These are phyloP conservation scores for Rhinella marina DNA, from an alignment of 2,797 vertebrate genomes.

Conservation along the genomic window DNA sequence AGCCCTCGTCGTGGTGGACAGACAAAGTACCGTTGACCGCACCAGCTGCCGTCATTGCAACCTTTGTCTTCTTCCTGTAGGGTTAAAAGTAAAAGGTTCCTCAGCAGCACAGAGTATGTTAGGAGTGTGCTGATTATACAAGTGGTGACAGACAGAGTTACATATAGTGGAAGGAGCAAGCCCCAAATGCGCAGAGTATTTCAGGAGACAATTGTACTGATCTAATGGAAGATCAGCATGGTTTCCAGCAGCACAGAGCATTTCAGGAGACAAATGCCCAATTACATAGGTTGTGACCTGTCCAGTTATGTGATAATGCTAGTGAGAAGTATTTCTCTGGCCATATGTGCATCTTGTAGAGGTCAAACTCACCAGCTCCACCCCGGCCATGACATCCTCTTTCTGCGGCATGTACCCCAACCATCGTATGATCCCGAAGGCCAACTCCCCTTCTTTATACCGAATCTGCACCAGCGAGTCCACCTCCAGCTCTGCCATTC, in stretches of 20 bases:
- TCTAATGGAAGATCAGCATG: too few relatives aligned
- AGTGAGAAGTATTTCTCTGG: too few relatives aligned
- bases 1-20: constrained; percentile 77
- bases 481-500: constrained; percentile 66
- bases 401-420: constrained; percentile 73
- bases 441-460: constrained; percentile 64
- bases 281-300: too few relatives aligned
- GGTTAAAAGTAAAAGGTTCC: neutral
- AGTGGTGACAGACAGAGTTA: neutral
- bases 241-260: too few relatives aligned
- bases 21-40: constrained; percentile 69
- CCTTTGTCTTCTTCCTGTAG: constrained; percentile 80
- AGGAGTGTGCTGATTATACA: neutral
- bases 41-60: constrained; percentile 76
- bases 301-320: too few relatives aligned
- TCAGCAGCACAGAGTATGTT: neutral
- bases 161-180: too few relatives aligned
- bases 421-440: constrained; percentile 85
- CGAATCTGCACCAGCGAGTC: constrained; percentile 82
- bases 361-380: constrained; percentile 81
- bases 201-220: too few relatives aligned
- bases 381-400: constrained; percentile 74
- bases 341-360: neutral
- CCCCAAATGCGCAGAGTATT: too few relatives aligned
- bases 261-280: too few relatives aligned